phyloP scores from a whole-genome alignment of 2,888 invertebrate genomes.

The Biston betularia region DNA sequence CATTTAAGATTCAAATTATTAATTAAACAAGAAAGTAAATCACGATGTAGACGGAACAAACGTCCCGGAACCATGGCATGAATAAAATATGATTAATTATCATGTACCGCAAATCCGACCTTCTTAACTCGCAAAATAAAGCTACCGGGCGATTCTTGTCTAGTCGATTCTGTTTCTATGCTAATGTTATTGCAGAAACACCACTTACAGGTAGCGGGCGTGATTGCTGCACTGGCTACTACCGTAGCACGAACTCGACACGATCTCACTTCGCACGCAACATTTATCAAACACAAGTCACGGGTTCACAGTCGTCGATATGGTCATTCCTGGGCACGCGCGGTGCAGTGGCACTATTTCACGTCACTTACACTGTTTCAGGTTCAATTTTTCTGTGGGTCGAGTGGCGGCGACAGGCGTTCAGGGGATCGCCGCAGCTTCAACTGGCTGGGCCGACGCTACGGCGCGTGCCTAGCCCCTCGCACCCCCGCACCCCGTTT shows the following conservation, averaged over 20 bases:
- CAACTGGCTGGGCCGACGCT: conserved; percentile 83
- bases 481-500: conserved; percentile 66
- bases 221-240: conserved; percentile 59
- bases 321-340: conserved; percentile 67
- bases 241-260: conserved; percentile 59
- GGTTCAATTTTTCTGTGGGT: conserved; percentile 59
- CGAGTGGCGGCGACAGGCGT: conserved; percentile 60
- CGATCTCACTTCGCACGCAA: conserved; percentile 67
- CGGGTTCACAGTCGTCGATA: conserved; percentile 57
- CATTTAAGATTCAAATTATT: conserved; percentile 30
- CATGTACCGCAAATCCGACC: conserved; percentile 29
- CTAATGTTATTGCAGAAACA: conserved; percentile 65
- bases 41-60: conserved; percentile 33
- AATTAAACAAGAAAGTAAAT: conserved; percentile 38
- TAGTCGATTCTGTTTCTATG: conserved; percentile 52
- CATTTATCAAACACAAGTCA: conserved; percentile 68
- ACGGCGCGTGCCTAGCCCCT: conserved; percentile 79
- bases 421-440: conserved; percentile 71
- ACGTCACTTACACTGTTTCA: conserved; percentile 75
- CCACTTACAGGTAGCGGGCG: conserved; percentile 69
- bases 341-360: conserved; percentile 50
- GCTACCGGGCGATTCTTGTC: conserved; percentile 11
- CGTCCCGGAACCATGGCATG: conserved; percentile 37
- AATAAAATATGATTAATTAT: conserved; percentile 47
- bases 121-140: conserved; percentile 14